Evolutionary conservation across 37 sponge, comb jelly and placozoan species (phyloP), one percentile per base, ranked within the genome.

Genomic region (Cladorhizidae sp.): DNA sequence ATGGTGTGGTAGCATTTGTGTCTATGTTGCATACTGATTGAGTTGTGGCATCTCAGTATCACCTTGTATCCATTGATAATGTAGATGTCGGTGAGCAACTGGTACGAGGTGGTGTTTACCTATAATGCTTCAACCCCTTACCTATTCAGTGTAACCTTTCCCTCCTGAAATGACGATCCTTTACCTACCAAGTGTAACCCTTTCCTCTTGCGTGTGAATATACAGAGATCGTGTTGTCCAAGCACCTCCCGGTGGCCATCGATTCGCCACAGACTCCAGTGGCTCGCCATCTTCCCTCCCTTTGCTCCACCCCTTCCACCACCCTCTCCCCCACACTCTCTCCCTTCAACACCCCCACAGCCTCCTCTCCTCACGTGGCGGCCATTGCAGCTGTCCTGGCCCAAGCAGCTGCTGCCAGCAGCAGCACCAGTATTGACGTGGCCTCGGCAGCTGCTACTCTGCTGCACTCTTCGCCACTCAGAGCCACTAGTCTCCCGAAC

Each of bases 261-360:
- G 17, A 51, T 32, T 18, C 45, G 37, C 39, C 80, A 6, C 70
- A 36, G 17, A 50, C 59, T 81, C 82, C 82, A n/a, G 18, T 37
- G 12, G 31, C 73, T 36, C 39, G 31, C n/a, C 49, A 25, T 50
- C 80, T 26, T 11, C 70, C 82, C 36, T 71, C 82, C 31, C 73
- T 72, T 31, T 52, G 18, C 41, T 67, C 57, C 39, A 52, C 80
- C 29, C 73, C 73, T 20, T 25, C 56, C n/a, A 40, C 68, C 39
- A 64, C 51, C 42, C 12, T 35, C 18, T 37, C 67, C 56, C 38
- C 75, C 6, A 43, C 75, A 26, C 33, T 42, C 8, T 21, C 75
- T 35, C 55, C 50, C 18, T 35, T 45, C 6, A 1, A 31, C 62
- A 71, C 71, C 14, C 71, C 71, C 41, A 41, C 42, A 14, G 11